Evolutionary conservation across 2,888 invertebrate genomes (phyloP), one percentile per base, ranked within the genome.

Genomic region (Luperina nickerlii): DNA sequence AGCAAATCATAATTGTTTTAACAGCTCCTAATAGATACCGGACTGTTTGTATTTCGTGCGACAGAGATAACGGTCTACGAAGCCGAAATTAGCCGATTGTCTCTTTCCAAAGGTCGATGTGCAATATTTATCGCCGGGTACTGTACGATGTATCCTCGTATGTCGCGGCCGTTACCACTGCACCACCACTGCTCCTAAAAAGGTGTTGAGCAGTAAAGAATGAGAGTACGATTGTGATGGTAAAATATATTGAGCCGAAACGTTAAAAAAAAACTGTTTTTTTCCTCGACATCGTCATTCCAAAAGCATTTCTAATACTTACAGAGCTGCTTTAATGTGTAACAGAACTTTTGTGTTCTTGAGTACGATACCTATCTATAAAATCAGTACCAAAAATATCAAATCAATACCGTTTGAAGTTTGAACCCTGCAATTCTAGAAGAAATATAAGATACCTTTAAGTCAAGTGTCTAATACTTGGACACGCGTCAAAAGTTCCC

Each of bases 401-500:
- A 15, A 72, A 48, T 48, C 1, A 32, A 51, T 57, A 27, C 48
- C 18, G 38, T 72, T n/a, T 4, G 9, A 67, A 60, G 38, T 72
- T 20, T 2, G 9, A 67, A 60, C 24, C 62, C 2, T 18, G 32
- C 2, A 69, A 65, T 76, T 54, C 38, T 5, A 11, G 2, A 63
- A 81, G 71, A 73, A 79, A 81, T 79, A 76, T 67, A 71, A 75
- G n/a, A 78, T 8, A 74, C n/a, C 42, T 81, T 65, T 67, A 79
- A 77, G 75, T 74, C 74, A 75, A 72, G 66, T 77, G 45, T 24
- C 73, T 70, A 32, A 74, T 75, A 81, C 78, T 88, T 84, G 78
- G 82, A 88, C 75, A 79, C 57, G 74, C 82, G 79, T 89, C 90
- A 90, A 87, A 86, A 83, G 71, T 78, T 85, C 68, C 54, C 60